Conservation (phyloP, 2,888 invertebrate species). For the Ichneumoninae sp. region DNA sequence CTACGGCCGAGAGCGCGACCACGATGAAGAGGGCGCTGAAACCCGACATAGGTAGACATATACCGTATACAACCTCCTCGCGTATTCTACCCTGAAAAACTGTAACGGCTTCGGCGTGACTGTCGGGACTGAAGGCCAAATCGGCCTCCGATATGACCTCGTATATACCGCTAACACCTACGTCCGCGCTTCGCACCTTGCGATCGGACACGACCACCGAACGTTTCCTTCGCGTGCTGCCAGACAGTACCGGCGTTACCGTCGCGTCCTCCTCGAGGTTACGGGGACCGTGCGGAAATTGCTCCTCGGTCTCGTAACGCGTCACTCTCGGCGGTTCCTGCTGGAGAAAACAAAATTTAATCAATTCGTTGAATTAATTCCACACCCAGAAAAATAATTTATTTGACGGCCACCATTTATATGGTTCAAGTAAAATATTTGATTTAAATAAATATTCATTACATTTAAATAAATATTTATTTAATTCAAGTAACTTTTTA, state of each 20-base stretch:
- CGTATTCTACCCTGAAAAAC: conserved; percentile 95
- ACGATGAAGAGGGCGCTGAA: conserved; percentile 95
- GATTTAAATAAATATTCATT: too few relatives aligned
- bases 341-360: conserved; percentile 42
- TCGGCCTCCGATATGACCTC: conserved; percentile 97
- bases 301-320: conserved; percentile 86
- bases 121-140: conserved; percentile 94
- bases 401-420: too few relatives aligned
- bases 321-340: conserved; percentile 85
- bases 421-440: neutral
- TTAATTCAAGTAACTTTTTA: too few relatives aligned
- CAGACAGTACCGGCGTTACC: conserved; percentile 78
- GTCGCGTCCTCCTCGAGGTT: conserved; percentile 87
- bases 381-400: too few relatives aligned
- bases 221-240: conserved; percentile 86
- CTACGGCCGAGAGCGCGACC: conserved; percentile 94
- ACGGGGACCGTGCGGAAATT: conserved; percentile 92
- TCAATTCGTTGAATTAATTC: neutral
- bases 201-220: conserved; percentile 89
- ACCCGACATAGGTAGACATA: conserved; percentile 95
- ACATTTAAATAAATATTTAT: too few relatives aligned
- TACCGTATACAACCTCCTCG: conserved; percentile 96
- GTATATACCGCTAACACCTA: conserved; percentile 95
- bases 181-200: conserved; percentile 93
- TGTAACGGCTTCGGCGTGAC: conserved; percentile 92